Evolutionary conservation across 2,888 invertebrate species (phyloP).

Genomic region (Eupithecia insigniata): DNA sequence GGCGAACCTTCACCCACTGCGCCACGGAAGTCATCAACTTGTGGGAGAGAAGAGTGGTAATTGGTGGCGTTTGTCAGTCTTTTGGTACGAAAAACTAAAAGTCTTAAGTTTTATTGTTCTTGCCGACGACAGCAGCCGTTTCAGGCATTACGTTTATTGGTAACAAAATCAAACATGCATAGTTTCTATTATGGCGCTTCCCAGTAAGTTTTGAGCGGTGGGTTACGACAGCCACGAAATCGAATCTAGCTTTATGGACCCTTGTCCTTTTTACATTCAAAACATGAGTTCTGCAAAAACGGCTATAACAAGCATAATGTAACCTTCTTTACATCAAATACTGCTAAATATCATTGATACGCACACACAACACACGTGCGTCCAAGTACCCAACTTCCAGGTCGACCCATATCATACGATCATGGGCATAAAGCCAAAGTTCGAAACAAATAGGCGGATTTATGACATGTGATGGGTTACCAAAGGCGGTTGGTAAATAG

Average conservation of each 20-base stretch:
- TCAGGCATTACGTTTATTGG: background rate
- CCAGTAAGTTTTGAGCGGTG: too few relatives aligned
- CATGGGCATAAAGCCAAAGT: slow-evolving; percentile 33
- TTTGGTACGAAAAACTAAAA: background rate
- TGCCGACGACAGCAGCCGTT: background rate
- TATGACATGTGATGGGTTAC: slow-evolving; percentile 33
- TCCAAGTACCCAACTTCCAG: slow-evolving; percentile 21
- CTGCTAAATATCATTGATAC: slow-evolving; percentile 19
- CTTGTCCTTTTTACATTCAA: slow-evolving; percentile 11
- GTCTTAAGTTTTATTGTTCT: background rate
- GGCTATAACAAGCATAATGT: slow-evolving; percentile 10
- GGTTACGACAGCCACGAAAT: background rate
- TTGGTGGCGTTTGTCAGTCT: background rate
- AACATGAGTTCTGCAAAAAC: slow-evolving; percentile 5
- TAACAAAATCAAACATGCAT: background rate
- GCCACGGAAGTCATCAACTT: background rate
- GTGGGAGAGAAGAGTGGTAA: background rate
- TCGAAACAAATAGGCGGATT: slow-evolving; percentile 32
- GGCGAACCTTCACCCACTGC: too few relatives aligned
- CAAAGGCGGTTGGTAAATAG: slow-evolving; percentile 30
- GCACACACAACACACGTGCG: slow-evolving; percentile 13
- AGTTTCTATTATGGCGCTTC: background rate
- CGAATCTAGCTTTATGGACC: background rate
- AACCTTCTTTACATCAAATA: slow-evolving; percentile 14
- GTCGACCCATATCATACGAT: slow-evolving; percentile 29